Evolutionary conservation across 2,888 invertebrate species (phyloP), one percentile per base, ranked within the genome.

Genomic region (Philopedon plagiatum): DNA sequence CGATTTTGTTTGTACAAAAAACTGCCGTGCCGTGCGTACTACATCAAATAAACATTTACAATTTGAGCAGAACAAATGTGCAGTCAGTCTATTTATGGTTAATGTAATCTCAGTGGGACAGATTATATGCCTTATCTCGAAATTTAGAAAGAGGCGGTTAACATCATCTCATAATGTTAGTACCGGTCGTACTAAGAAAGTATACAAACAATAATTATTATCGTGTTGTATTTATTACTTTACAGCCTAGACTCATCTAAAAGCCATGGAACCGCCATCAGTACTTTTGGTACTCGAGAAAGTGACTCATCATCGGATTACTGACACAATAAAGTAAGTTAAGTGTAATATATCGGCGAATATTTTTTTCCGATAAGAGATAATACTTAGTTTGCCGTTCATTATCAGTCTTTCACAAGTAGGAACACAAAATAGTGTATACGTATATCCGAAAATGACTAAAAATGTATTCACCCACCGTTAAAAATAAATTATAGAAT

Each of bases 21-120:
- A 49, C 49, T 26, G 21, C 0, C 8, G n/a, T 1, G n/a, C 26
- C 13, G 13, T 26, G 23, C 46, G 3, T 46, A 21, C 19, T 46
- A 21, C 19, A 23, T 23, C 46, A 29, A 26, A 51, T 51, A 51
- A 51, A 51, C 51, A 51, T 51, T 51, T 51, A 29, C 13, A 51
- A 15, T 29, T 51, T 51, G 15, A 29, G 23, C 23, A 58, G 23
- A 58, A 58, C 58, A 58, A 58, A 58, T 21, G 39, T 58, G 39
- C 39, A 51, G 21, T 23, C 23, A 23, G 37, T 39, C 37, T 37
- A 58, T 58, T 37, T 58, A 58, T 58, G 58, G 58, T 51, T 21
- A 63, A 54, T 26, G 5, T 63, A 63, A 63, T 63, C 49, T 63
- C 54, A 54, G 51, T 63, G 63, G 32, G 63, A 63, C 51, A 63